Base-by-base conservation (phyloP, 2,888 invertebrate species). In the Agrotis clavis region DNA sequence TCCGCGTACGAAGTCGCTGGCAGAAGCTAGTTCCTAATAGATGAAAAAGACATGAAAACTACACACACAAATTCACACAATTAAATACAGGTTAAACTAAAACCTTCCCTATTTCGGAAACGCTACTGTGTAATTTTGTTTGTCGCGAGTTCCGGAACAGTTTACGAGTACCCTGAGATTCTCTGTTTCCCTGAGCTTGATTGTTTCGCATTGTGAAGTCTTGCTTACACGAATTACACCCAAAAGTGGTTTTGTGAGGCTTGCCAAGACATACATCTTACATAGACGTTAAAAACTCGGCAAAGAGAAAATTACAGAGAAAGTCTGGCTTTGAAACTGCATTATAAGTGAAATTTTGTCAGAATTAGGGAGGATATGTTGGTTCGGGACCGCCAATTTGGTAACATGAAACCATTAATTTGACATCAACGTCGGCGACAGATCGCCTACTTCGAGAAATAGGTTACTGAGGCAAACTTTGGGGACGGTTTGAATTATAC, bases 401-500 rank as follows among this genome's bases (percentile, higher is more conserved):
- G 72, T 54, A 35, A 45, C 60, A 68, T 30, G 61, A 62, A 71
- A 75, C 65, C 78, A 65, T 67, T 66, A 81, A 77, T 71, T 74
- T 67, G 30, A 19, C 48, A 56, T 50, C 13, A 11, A 57, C 72
- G 68, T 69, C 77, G 64, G 21, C 25, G 41, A 69, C 25, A 69
- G 59, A 59, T 59, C 41, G 60, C 56, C 51, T 69, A 47, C 64
- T 71, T 79, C 19, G 16, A 25, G 19, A 70, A 67, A 48, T 73
- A 45, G 78, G 63, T 57, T 61, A 61, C 57, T 63, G 25, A 53
- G 47, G n/a, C 66, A 35, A 51, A 74, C 56, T 67, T 67, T 59
- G 1, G 61, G 48, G 30, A 30, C 56, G 13, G 47, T 56, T 56
- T 70, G 18, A 64, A 64, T 48, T 50, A 64, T 47, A 60, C n/a